Evolutionary conservation across 2,797 vertebrate species (phyloP), one percentile per base, ranked within the genome.

Genomic region (Melanogrammus aeglefinus): DNA sequence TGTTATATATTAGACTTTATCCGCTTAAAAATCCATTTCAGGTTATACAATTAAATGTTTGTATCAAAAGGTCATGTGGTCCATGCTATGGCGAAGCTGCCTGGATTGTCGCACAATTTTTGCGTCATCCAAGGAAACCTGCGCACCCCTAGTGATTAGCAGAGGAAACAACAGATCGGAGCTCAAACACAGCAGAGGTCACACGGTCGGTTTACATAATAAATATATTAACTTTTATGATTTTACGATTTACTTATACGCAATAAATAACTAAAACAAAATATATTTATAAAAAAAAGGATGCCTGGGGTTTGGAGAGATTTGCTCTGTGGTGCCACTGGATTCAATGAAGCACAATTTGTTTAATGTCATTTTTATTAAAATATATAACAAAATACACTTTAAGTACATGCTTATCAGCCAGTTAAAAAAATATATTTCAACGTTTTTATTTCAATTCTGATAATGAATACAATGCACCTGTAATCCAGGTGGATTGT

Each of bases 31-130:
- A n/a, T 21, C 21, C 21, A 63, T n/a, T 63, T 63, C 57, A 24
- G 57, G 21, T 63, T 63, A n/a, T 21, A 63, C 21, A 63, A 63
- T 63, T 18, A n/a, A 63, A 18, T 18, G 57, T 63, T n/a, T 63
- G 21, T 63, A 4, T 27, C 63, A 69, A 66, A 90, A 91, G 89
- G 90, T 91, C 88, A 51, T 57, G 86, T 0, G 75, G 70, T 31
- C 33, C 70, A 72, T 16, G 70, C 70, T 31, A 18, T 1, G 1
- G 14, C 27, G 75, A 44, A 0, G 0, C 39, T 9, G 31, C 31
- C 31, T 33, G 36, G 57, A 71, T 0, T 0, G 90, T 44, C 88
- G 86, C 89, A 4, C 13, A 0, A 16, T 79, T 84, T 86, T 89
- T 86, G 87, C 89, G 81, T 75, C 1, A 14, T 0, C 24, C 3